Percentiles rank a stretch among this genome's conserved stretches.
phyloP scores from a whole-genome alignment of 2,888 invertebrate genomes.

The Drosophila kuntzei region DNA sequence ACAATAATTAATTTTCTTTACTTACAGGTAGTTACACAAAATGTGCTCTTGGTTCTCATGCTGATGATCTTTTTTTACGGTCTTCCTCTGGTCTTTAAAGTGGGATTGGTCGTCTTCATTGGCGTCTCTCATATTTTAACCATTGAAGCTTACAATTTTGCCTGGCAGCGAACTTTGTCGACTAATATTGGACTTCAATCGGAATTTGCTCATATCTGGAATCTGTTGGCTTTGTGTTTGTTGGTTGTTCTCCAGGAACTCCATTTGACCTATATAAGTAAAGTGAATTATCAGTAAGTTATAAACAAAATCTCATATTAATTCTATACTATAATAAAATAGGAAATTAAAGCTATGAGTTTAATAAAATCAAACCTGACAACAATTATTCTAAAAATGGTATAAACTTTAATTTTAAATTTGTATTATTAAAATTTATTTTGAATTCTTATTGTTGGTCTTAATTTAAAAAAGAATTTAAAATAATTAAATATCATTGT shows the following conservation, averaged over 20 bases:
- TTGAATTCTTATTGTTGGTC: too few relatives aligned
- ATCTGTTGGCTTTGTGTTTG: slow-evolving; percentile 89
- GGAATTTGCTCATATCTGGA: slow-evolving; percentile 88
- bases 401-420: too few relatives aligned
- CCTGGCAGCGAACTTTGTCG: slow-evolving; percentile 65
- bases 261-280: slow-evolving; percentile 94
- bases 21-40: slow-evolving; percentile 85
- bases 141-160: slow-evolving; percentile 86
- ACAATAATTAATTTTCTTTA: background rate
- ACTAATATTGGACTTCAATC: slow-evolving; percentile 90
- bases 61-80: slow-evolving; percentile 92
- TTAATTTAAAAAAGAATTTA: too few relatives aligned
- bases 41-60: slow-evolving; percentile 86
- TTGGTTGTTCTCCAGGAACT: slow-evolving; percentile 93
- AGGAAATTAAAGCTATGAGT: too few relatives aligned
- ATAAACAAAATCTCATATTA: too few relatives aligned
- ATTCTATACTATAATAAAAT: too few relatives aligned
- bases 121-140: slow-evolving; percentile 87
- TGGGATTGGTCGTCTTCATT: slow-evolving; percentile 88
- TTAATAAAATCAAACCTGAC: too few relatives aligned
- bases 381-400: too few relatives aligned
- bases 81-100: slow-evolving; percentile 92
- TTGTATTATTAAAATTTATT: too few relatives aligned
- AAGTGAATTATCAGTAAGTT: slow-evolving; percentile 92
- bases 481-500: too few relatives aligned